phyloP scores from a whole-genome alignment of 1,140 invertebrate genomes.

The Habropoda laboriosa region DNA sequence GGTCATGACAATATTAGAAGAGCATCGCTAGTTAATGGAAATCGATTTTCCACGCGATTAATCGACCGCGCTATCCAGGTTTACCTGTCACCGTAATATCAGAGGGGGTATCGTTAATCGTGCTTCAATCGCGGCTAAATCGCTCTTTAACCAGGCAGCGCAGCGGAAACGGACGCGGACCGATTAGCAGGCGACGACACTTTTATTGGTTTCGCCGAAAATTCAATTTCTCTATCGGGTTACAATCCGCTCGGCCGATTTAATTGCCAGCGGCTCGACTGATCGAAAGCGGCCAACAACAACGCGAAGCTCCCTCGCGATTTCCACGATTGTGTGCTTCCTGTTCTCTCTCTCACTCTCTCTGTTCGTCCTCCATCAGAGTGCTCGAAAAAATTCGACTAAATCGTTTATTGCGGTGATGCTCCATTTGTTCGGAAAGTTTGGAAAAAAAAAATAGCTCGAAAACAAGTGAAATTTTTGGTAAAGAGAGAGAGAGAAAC shows the following conservation, averaged over 20 bases:
- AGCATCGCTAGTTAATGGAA: background rate
- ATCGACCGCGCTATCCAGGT: background rate
- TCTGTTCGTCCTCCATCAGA: too few species aligned
- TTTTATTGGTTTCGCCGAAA: conserved; percentile 63
- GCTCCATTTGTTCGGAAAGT: background rate
- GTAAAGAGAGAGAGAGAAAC: too few species aligned
- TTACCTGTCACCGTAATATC: conserved; percentile 23
- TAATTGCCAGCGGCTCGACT: conserved; percentile 19
- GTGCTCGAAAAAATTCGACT: too few species aligned
- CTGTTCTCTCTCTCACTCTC: background rate
- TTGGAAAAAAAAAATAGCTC: background rate
- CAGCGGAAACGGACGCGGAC: conserved; percentile 33
- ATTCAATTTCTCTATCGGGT: conserved; percentile 65
- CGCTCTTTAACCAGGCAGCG: conserved; percentile 1
- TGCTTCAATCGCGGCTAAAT: conserved; percentile 39
- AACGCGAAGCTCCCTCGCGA: conserved; percentile 17
- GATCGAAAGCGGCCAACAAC: conserved; percentile 22
- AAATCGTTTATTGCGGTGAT: background rate
- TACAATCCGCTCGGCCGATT: conserved; percentile 30
- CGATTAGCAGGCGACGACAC: conserved; percentile 50
- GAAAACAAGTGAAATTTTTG: background rate
- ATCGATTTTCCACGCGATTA: conserved; percentile 28
- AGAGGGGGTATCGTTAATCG: conserved; percentile 38
- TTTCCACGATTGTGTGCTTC: conserved; percentile 13
- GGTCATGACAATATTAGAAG: background rate